Base-by-base conservation (phyloP, 2,888 invertebrate genomes). In the Thereva unica region DNA sequence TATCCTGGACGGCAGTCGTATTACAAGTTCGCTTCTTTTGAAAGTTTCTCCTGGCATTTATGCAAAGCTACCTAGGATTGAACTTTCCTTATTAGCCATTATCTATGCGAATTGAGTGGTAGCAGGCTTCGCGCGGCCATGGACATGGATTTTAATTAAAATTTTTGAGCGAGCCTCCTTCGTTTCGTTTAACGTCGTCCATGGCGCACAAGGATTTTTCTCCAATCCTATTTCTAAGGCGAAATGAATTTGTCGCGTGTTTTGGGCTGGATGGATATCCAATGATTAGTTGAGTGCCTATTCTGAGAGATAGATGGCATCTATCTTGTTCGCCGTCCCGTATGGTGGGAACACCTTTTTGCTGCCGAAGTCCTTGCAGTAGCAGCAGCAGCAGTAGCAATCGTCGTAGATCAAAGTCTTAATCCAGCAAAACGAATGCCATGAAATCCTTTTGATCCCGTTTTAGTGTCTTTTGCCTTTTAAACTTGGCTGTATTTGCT, bases 381-480 rank as follows among this genome's bases (percentile, higher is more conserved):
- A 23, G 23, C 23, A 59, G n/a, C 55, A 56, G 44, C 10, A 41
- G 34, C 44, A 59, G 47, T n/a, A 55, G 56, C 55, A 65, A 55
- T 55, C 49, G 65, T 55, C 65, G 45, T 65, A 65, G 65, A 65
- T 65, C 65, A 65, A 65, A 65, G 65, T 47, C 65, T 65, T 65
- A 65, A 65, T 65, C 65, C 65, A 37, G 23, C 45, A 55, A 47
- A 54, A 40, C 54, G 50, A 9, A n/a, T 44, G 34, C 42, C 56
- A 9, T 23, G 10, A 23, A 23, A 8, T 49, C 65, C 50, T 34
- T 23, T 23, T 23, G 23, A 23, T 23, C 23, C 7, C 12, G 38
- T 40, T 10, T 37, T 53, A 34, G 5, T 8, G 41, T 42, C 50
- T 40, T 40, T 50, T 40, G 38, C 41, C 40, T 23, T 50, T 50